Conservation (phyloP, 2,113 vertebrate species). For the Hippocampus abdominalis region DNA sequence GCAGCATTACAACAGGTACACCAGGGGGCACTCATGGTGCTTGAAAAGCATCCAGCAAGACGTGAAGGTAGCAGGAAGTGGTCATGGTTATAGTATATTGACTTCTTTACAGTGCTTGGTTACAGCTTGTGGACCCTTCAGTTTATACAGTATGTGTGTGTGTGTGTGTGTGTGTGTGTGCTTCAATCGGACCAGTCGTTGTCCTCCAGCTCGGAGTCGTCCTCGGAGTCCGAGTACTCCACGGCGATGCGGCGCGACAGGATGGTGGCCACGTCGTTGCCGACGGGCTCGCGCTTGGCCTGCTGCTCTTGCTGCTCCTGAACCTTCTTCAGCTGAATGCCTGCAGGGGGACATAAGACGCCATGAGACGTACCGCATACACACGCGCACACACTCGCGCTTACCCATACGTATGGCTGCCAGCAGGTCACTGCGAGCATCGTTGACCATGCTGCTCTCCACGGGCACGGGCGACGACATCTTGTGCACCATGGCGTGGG, state of each 20-base stretch:
- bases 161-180: neutral
- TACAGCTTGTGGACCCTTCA: conserved; percentile 54
- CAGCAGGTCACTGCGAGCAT: conserved; percentile 92
- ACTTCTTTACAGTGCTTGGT: conserved; percentile 46
- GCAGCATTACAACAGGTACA: conserved; percentile 52
- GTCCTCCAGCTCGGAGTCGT: conserved; percentile 93
- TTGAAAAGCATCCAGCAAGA: conserved; percentile 13
- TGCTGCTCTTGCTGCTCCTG: conserved; percentile 97
- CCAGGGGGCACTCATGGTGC: conserved; percentile 40
- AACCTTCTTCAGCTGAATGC: conserved; percentile 97
- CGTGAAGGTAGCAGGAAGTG: conserved; percentile 31
- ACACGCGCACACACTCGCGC: neutral
- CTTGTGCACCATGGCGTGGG: conserved; percentile 78
- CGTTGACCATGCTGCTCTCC: conserved; percentile 70
- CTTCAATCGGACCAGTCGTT: conserved; percentile 94
- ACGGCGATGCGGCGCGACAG: conserved; percentile 92
- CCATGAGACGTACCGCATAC: too few species aligned
- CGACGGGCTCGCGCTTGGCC: conserved; percentile 88
- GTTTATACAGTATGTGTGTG: conserved; percentile 39
- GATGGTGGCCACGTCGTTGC: conserved; percentile 95
- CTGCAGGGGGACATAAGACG: conserved; percentile 53
- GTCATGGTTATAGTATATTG: conserved; percentile 40
- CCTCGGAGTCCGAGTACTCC: conserved; percentile 95
- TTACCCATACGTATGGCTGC: conserved; percentile 97
- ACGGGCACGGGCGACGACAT: conserved; percentile 66